Evolutionary conservation across 2,113 vertebrate genomes (phyloP).

Genomic region (Podocnemis expansa): DNA sequence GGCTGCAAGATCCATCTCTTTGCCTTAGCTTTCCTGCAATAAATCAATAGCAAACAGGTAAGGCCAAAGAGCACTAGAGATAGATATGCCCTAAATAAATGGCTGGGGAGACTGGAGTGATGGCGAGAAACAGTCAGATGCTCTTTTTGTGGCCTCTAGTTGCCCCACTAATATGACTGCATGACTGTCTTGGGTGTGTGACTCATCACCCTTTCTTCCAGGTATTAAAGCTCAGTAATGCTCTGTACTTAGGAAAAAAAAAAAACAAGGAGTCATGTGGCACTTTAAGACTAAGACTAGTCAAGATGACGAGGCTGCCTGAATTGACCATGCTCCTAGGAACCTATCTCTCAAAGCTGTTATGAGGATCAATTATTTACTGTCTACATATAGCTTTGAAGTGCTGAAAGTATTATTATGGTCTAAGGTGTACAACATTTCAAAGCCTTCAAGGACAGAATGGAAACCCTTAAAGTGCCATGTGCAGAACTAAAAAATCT

Average conservation of each 20-base stretch:
- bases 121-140: background rate
- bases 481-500: background rate
- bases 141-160: background rate
- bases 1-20: background rate
- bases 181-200: background rate
- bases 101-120: background rate
- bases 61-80: background rate
- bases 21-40: background rate
- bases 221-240: background rate
- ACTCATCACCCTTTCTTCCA: background rate
- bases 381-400: background rate
- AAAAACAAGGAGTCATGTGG: no score
- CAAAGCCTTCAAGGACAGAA: conserved; percentile 19
- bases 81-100: background rate
- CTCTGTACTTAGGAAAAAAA: conserved; percentile 14
- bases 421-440: background rate
- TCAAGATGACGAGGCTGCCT: background rate
- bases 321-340: background rate
- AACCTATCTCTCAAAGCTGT: background rate
- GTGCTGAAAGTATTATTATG: background rate
- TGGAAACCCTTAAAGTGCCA: background rate
- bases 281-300: no score
- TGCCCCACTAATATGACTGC: background rate
- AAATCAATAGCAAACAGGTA: background rate
- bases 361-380: background rate